phyloP scores from a whole-genome alignment of 1,140 invertebrate genomes.

The Drosophila subobscura region DNA sequence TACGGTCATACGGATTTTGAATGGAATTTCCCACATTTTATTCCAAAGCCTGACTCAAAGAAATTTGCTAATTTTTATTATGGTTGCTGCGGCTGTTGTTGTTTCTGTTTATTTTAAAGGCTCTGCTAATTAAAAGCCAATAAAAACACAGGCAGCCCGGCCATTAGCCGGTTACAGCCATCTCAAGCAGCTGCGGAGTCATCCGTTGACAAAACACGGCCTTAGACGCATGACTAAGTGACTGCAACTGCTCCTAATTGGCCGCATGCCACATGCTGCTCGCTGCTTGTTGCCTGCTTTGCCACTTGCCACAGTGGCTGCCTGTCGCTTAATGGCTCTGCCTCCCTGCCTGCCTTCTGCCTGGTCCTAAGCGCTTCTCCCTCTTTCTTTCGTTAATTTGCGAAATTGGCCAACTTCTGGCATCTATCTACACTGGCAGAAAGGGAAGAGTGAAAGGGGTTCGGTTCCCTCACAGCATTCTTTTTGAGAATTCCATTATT shows the following conservation, averaged over 20 bases:
- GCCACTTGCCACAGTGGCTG: conserved; percentile 34
- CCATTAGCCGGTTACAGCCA: conserved; percentile 40
- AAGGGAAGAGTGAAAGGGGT: conserved; percentile 1
- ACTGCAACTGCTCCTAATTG: conserved; percentile 54
- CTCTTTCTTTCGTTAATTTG: conserved; percentile 61
- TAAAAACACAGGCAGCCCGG: conserved; percentile 42
- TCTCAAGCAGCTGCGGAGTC: conserved; percentile 35
- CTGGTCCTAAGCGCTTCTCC: conserved; percentile 37
- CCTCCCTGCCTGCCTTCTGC: conserved; percentile 13
- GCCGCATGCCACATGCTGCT: conserved; percentile 29
- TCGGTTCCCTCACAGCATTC: neutral
- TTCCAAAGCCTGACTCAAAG: conserved; percentile 34
- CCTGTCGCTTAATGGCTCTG: conserved; percentile 1
- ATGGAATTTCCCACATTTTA: conserved; percentile 68
- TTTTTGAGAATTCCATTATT: conserved; percentile 2
- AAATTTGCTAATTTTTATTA: conserved; percentile 56
- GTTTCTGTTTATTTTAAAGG: conserved; percentile 3
- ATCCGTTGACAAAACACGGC: conserved; percentile 40
- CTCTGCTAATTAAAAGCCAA: conserved; percentile 59
- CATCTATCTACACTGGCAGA: conserved; percentile 46
- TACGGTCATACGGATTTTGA: conserved; percentile 41
- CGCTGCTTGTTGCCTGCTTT: too few species aligned
- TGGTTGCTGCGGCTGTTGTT: conserved; percentile 8
- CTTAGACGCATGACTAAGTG: conserved; percentile 41
- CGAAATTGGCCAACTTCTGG: conserved; percentile 55